Conservation (phyloP, 2,888 invertebrate species). For the Cecidostiba fungosa region DNA sequence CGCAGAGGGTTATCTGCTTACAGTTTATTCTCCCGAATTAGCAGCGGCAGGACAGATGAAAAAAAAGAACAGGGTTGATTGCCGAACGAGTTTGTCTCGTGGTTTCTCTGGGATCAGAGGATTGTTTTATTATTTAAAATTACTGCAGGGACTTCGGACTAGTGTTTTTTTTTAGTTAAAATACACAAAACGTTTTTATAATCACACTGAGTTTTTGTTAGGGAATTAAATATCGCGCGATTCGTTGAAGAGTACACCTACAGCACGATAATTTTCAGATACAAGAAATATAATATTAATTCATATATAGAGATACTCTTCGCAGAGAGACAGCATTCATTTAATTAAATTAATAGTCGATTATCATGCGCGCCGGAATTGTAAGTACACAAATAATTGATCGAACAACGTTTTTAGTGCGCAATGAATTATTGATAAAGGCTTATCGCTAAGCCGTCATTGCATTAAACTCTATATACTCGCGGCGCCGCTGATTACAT, state of each 20-base stretch:
- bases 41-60: background rate
- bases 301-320: background rate
- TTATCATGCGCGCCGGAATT: background rate
- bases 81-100: background rate
- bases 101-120: background rate
- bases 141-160: too few species aligned
- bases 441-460: slow-evolving; percentile 1
- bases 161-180: too few species aligned
- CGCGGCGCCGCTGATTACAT: background rate
- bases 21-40: slow-evolving; percentile 21
- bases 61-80: slow-evolving; percentile 71
- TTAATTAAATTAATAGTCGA: slow-evolving; percentile 18
- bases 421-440: slow-evolving; percentile 33
- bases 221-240: too few species aligned
- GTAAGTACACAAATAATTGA: background rate
- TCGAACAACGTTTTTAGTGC: slow-evolving; percentile 26
- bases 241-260: background rate
- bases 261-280: background rate
- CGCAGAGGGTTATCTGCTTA: slow-evolving; percentile 22
- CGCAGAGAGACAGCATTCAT: background rate
- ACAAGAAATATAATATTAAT: background rate
- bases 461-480: background rate
- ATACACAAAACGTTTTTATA: too few species aligned
- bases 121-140: background rate
- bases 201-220: too few species aligned